Percentiles rank a stretch among this genome's conserved stretches.
These are phyloP conservation scores for Eulemur rubriventer DNA, from an alignment of 2,797 vertebrate genomes.

Conservation along the genomic window DNA sequence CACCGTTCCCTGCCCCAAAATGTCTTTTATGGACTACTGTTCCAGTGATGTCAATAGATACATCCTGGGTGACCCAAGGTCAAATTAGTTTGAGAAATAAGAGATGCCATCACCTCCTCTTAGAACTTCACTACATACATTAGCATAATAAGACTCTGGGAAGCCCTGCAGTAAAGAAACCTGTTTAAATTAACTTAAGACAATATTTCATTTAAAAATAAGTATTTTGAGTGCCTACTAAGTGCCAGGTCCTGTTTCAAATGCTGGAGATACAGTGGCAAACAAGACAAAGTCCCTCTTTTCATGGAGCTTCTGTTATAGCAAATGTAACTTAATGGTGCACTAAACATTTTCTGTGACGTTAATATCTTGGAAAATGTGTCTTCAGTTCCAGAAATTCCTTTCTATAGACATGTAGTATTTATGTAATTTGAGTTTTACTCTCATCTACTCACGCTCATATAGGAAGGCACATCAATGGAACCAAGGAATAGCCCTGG, in stretches of 20 bases:
- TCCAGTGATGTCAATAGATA: neutral
- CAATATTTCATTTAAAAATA: neutral
- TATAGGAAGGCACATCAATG: neutral
- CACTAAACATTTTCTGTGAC: neutral
- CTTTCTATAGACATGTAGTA: neutral
- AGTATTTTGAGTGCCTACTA: neutral
- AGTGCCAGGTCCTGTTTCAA: neutral
- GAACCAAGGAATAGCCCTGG: neutral
- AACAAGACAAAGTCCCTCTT: neutral
- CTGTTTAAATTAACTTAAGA: neutral
- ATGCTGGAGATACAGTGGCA: neutral
- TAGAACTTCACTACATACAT: neutral
- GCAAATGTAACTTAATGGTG: neutral
- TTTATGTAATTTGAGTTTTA: neutral
- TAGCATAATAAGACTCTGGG: neutral
- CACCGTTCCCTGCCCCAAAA: neutral
- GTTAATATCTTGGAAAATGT: neutral
- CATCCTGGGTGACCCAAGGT: neutral
- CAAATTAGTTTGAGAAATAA: neutral
- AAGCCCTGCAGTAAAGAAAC: neutral
- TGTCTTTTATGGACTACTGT: neutral
- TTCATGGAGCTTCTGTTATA: neutral
- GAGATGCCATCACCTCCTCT: neutral
- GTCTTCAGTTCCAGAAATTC: neutral
- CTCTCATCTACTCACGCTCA: neutral